phyloP scores from a whole-genome alignment of 1,140 invertebrate genomes.

The Lamellibrachia luymesi region DNA sequence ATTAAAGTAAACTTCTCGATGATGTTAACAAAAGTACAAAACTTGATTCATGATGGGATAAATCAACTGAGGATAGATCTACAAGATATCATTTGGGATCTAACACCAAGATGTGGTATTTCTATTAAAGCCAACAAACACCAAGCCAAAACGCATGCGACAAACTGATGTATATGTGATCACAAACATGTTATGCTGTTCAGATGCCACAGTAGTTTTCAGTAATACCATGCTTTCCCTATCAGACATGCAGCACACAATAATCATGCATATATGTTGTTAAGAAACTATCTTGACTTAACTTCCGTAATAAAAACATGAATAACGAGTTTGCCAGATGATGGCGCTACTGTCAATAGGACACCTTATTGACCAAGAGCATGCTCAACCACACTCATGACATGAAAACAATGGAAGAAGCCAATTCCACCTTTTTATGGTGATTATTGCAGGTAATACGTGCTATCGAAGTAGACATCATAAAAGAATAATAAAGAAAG shows the following conservation, averaged over 20 bases:
- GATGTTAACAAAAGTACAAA: too few species aligned
- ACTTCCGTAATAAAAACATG: neutral
- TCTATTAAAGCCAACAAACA: too few species aligned
- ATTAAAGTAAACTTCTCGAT: too few species aligned
- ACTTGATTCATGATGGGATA: too few species aligned
- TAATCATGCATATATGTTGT: neutral
- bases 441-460: neutral
- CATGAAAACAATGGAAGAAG: neutral
- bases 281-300: neutral
- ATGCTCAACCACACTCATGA: neutral
- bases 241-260: neutral
- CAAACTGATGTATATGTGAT: neutral
- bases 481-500: neutral
- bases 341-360: neutral
- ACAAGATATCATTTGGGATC: too few species aligned
- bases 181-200: neutral
- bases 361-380: neutral
- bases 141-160: neutral
- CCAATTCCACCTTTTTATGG: neutral
- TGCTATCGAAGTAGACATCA: neutral
- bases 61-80: too few species aligned
- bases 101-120: too few species aligned
- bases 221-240: neutral
- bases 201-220: neutral
- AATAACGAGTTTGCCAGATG: neutral